These are phyloP conservation scores for Blera fallax DNA, from an alignment of 2,888 invertebrate species.

Conservation along the genomic window DNA sequence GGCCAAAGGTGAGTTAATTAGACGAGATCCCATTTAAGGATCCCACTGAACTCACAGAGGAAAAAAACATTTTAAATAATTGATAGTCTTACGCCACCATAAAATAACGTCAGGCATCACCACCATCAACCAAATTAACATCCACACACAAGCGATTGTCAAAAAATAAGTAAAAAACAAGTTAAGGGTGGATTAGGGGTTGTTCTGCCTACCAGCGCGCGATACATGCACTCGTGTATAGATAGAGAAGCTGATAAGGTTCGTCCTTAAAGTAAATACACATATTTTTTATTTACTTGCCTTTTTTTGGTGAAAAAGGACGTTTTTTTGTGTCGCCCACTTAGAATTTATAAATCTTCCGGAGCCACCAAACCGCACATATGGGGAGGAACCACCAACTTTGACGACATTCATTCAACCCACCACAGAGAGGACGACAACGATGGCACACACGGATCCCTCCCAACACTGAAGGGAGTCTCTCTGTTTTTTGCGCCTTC, in stretches of 20 bases:
- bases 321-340: constrained; percentile 21
- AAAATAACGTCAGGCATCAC: constrained; percentile 14
- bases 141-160: neutral
- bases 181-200: constrained; percentile 26
- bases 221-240: neutral
- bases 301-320: constrained; percentile 1
- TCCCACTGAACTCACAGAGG: neutral
- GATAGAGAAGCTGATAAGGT: neutral
- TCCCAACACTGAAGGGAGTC: neutral
- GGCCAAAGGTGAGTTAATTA: constrained; percentile 45
- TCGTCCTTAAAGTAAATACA: constrained; percentile 11
- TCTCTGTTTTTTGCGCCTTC: neutral
- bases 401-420: constrained; percentile 31
- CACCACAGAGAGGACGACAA: neutral
- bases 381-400: constrained; percentile 23
- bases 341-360: constrained; percentile 44
- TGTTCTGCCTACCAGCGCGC: neutral
- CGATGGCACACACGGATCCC: neutral
- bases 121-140: neutral
- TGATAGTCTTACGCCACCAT: neutral
- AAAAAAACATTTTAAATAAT: neutral
- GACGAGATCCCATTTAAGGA: constrained; percentile 22
- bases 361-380: neutral
- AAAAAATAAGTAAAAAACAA: neutral
- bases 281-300: neutral